Percentiles rank a stretch among this genome's conserved stretches.
phyloP scores from a whole-genome alignment of 2,797 vertebrate genomes.

The Anas capensis region DNA sequence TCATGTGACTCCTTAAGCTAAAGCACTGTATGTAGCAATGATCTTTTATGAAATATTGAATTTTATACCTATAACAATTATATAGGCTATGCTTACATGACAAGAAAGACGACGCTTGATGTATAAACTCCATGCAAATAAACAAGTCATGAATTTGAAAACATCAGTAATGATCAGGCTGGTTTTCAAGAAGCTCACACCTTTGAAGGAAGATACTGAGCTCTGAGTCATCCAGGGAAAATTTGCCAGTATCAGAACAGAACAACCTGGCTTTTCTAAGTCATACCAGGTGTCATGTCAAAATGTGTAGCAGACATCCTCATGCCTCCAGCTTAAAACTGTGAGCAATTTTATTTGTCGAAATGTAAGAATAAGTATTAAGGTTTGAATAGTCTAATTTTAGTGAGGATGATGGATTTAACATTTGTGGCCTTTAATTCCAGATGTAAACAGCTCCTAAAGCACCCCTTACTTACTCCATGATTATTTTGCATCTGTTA shows the following conservation, averaged over 20 bases:
- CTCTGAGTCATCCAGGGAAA: neutral
- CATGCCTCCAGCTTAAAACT: neutral
- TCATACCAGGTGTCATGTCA: fast-evolving
- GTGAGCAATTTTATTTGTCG: neutral
- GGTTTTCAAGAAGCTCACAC: neutral
- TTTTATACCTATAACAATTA: neutral
- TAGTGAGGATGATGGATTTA: neutral
- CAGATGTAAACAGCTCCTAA: neutral
- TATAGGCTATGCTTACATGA: neutral
- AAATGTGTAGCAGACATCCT: neutral
- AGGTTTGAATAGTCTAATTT: neutral
- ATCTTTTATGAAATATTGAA: neutral
- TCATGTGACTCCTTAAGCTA: neutral
- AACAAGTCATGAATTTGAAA: neutral
- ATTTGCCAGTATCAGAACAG: neutral
- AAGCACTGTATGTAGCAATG: neutral
- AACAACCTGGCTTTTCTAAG: neutral
- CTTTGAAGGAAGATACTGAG: neutral
- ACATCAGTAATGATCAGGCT: neutral
- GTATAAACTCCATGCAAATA: neutral
- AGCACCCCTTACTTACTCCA: neutral
- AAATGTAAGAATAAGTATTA: neutral
- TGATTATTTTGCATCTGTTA: neutral
- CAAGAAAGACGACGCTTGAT: neutral
- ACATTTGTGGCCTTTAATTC: neutral